Conservation (phyloP, 2,797 vertebrate species). For the Kryptolebias ocellatus region DNA sequence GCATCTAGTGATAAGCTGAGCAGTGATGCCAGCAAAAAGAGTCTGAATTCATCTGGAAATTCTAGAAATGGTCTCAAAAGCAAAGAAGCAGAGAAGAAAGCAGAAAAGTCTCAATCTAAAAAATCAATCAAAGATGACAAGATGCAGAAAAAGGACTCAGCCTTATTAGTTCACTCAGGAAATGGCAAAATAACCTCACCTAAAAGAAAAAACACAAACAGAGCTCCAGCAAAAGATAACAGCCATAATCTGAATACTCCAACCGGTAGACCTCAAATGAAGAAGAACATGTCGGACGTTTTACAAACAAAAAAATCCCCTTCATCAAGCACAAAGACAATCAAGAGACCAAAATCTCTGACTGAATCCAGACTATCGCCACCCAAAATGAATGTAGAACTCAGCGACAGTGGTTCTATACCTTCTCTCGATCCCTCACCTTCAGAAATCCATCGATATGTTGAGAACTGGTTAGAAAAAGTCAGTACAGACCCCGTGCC, state of each 20-base stretch:
- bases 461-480: constrained; percentile 90
- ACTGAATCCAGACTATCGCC: constrained; percentile 61
- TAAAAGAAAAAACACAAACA: constrained; percentile 47
- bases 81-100: constrained; percentile 44
- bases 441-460: constrained; percentile 85
- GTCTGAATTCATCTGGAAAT: constrained; percentile 60
- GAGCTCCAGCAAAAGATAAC: constrained; percentile 52
- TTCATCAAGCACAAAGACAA: constrained; percentile 64
- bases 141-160: constrained; percentile 33
- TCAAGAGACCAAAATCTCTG: constrained; percentile 79
- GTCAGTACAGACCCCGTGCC: constrained; percentile 71
- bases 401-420: constrained; percentile 66
- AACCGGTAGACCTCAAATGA: constrained; percentile 57
- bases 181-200: constrained; percentile 36
- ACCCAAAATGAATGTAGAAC: constrained; percentile 50
- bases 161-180: constrained; percentile 41
- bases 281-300: constrained; percentile 74
- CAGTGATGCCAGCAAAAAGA: constrained; percentile 62
- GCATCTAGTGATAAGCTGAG: constrained; percentile 58
- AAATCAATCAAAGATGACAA: constrained; percentile 45
- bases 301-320: constrained; percentile 53
- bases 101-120: constrained; percentile 46
- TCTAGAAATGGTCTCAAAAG: constrained; percentile 49
- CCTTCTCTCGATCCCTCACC: constrained; percentile 65
- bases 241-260: constrained; percentile 69